Percentiles rank a stretch among this genome's conserved stretches.
phyloP scores from a whole-genome alignment of 2,113 vertebrate genomes.

The Ginglymostoma cirratum region DNA sequence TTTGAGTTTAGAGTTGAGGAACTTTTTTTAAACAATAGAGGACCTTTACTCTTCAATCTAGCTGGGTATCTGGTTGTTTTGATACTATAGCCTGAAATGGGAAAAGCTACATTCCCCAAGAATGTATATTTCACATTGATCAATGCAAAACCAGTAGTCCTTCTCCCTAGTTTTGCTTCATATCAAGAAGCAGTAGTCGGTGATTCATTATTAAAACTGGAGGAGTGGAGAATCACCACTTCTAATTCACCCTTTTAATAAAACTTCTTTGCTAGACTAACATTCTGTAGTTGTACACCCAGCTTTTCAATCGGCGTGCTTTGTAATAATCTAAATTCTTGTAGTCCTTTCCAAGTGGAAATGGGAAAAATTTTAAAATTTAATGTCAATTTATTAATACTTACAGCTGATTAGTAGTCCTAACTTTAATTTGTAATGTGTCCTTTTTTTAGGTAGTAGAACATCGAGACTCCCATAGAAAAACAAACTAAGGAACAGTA shows the following conservation, averaged over 20 bases:
- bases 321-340: background rate
- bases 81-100: background rate
- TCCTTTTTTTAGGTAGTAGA: conserved; percentile 2
- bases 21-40: background rate
- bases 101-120: background rate
- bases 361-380: background rate
- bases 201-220: background rate
- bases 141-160: background rate
- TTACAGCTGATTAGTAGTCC: background rate
- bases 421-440: too few species aligned
- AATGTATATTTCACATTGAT: background rate
- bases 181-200: background rate
- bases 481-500: background rate
- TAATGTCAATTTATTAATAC: background rate
- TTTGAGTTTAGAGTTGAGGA: too few species aligned
- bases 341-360: background rate
- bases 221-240: background rate
- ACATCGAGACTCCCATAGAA: background rate
- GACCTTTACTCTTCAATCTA: background rate
- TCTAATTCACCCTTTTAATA: background rate
- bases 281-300: background rate
- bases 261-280: background rate
- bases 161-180: background rate
- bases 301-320: background rate
- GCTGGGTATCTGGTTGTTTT: background rate